Percentiles rank a stretch among this genome's conserved stretches.
Conservation (phyloP, 2,797 vertebrate species). For the Novumbra hubbsi region DNA sequence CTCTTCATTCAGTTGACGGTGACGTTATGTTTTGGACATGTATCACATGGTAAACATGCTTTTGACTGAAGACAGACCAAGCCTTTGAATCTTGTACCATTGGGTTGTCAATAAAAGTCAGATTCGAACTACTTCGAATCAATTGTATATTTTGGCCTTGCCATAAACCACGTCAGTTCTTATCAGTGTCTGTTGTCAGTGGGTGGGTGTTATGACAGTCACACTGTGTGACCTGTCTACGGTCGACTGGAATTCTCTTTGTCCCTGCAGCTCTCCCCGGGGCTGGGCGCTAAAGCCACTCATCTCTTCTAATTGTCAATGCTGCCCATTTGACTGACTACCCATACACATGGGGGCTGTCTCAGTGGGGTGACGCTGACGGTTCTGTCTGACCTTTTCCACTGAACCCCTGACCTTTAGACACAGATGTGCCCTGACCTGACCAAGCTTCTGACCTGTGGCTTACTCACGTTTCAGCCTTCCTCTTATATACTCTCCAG, state of each 20-base stretch:
- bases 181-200: not conserved
- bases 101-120: not conserved
- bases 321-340: not conserved
- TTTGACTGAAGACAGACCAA: not conserved
- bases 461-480: not conserved
- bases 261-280: not conserved
- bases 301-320: not conserved
- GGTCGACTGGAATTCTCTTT: not conserved
- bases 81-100: not conserved
- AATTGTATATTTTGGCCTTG: not conserved
- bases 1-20: not conserved
- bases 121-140: not conserved
- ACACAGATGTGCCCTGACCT: not conserved
- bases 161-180: not conserved
- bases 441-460: not conserved
- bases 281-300: slow-evolving; percentile 1
- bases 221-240: not conserved
- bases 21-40: not conserved
- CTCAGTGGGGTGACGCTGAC: not conserved
- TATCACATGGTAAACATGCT: not conserved
- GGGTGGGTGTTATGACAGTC: not conserved
- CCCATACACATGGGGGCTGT: not conserved
- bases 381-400: not conserved
- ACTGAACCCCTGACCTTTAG: not conserved
- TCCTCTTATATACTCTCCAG: not conserved